Evolutionary conservation across 1,140 invertebrate genomes (phyloP), one percentile per base, ranked within the genome.

Genomic region (Diorhabda elongata): DNA sequence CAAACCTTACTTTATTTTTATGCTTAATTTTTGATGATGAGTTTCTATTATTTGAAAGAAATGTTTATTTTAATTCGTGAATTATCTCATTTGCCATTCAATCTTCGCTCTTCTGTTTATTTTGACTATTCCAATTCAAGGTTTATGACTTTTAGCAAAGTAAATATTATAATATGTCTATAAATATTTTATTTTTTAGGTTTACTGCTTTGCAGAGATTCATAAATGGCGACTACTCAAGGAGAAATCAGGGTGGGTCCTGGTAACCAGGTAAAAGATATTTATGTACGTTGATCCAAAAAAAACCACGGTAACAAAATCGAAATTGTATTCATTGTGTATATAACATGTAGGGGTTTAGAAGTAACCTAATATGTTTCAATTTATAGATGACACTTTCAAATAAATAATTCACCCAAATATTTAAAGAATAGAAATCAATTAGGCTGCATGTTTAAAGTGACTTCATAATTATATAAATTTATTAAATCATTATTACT

Each of bases 191-290:
- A 26, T 26, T 11, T 58, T 26, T n/a, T 11, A 66, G 42, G 42
- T 44, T 66, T 52, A 66, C 56, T n/a, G 11, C 57, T 6, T 42
- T 52, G 11, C 44, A 59, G 60, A 45, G 9, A 42, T 42, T 44
- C n/a, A 52, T 6, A 42, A 66, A 71, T 71, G 83, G 86, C 87
- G 81, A 85, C 91, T 81, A 94, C 93, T 82, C 94, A 96, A 85
- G 93, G 94, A 82, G 93, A 96, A 87, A 97, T 97, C 82, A 88
- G 95, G 87, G 93, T 97, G 84, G 95, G 95, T 84, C 89, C 92
- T 82, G 92, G 91, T 82, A 94, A 96, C 87, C 95, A 96, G 92
- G 94, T 94, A 85, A 85, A 84, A 82, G 84, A 85, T 81, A 83
- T 85, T 83, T 85, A 85, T 84, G 84, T 85, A 85, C 83, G 83